Conservation (phyloP, 1,140 invertebrate species). For the Ostrea edulis region DNA sequence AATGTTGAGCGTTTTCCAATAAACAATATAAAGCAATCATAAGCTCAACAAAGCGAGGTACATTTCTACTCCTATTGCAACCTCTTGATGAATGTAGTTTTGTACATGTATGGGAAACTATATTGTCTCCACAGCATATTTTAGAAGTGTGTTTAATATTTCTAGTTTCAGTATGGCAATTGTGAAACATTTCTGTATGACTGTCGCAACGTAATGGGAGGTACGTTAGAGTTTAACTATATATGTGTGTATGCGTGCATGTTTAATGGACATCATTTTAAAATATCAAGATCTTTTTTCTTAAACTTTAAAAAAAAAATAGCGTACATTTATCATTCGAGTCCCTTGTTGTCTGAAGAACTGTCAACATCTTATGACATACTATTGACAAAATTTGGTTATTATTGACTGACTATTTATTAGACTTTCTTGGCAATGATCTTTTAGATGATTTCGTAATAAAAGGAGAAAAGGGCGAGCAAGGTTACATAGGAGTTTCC, state of each 20-base stretch:
- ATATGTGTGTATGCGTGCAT: too few relatives aligned
- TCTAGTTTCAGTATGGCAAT: not conserved
- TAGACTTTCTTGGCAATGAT: not conserved
- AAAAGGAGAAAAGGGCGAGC: not conserved
- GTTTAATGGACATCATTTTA: too few relatives aligned
- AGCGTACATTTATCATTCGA: too few relatives aligned
- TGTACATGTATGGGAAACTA: not conserved
- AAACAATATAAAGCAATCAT: too few relatives aligned
- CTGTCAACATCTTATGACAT: not conserved
- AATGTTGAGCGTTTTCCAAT: too few relatives aligned
- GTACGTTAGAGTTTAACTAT: not conserved
- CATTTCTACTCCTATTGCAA: too few relatives aligned
- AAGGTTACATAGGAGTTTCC: not conserved
- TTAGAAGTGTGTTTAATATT: not conserved
- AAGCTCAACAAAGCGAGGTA: too few relatives aligned
- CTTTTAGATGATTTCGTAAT: not conserved
- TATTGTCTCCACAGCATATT: not conserved
- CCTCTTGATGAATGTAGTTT: not conserved
- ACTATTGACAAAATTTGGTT: not conserved
- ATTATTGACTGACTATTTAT: not conserved
- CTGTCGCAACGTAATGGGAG: not conserved
- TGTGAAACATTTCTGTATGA: not conserved
- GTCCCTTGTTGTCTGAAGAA: too few relatives aligned
- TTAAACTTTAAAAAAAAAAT: too few relatives aligned
- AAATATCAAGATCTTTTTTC: too few relatives aligned